Evolutionary conservation across 2,113 vertebrate species (phyloP).

Genomic region (Orthonyx spaldingii): DNA sequence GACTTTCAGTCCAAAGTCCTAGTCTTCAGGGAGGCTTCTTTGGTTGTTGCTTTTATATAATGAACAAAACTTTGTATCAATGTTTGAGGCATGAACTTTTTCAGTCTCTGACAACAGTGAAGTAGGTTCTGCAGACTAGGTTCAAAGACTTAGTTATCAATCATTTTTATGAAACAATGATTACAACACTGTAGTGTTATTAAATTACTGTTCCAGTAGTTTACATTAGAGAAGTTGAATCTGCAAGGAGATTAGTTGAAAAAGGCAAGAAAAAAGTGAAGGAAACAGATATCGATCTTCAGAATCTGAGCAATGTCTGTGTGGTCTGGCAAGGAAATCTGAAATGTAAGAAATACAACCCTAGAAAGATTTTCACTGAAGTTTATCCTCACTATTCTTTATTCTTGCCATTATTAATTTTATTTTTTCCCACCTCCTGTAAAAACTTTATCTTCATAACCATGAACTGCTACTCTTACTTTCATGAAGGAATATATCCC

Average conservation of each 20-base stretch:
- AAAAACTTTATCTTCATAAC: not conserved
- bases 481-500: not conserved
- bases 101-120: too few species aligned
- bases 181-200: not conserved
- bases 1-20: too few species aligned
- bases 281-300: not conserved
- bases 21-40: too few species aligned
- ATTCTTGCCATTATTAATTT: not conserved
- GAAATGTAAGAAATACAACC: not conserved
- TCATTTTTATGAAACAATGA: not conserved
- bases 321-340: not conserved
- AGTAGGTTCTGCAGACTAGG: not conserved
- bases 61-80: too few species aligned
- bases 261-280: not conserved
- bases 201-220: not conserved
- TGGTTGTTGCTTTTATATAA: too few species aligned
- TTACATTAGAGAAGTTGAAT: not conserved
- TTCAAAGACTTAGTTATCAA: not conserved
- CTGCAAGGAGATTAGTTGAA: not conserved
- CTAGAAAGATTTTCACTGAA: not conserved
- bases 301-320: not conserved
- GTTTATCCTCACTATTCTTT: not conserved
- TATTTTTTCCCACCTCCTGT: not conserved
- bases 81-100: too few species aligned
- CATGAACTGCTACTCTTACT: not conserved